Evolutionary conservation across 2,888 invertebrate species (phyloP), one percentile per base, ranked within the genome.

Genomic region (Drosophila atripex): DNA sequence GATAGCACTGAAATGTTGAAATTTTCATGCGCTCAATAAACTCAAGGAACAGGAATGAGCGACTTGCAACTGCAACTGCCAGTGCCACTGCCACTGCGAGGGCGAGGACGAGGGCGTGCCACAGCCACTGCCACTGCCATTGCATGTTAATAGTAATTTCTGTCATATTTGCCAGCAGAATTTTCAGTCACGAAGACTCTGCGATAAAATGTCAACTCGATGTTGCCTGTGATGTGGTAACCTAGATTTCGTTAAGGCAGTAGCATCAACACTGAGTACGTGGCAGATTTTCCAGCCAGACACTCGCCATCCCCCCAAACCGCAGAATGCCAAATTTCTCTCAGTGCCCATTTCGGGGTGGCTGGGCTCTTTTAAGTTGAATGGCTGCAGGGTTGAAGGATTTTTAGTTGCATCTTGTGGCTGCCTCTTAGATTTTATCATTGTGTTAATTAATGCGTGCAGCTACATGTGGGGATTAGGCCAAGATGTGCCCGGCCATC

Each of bases 361-460:
- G n/a, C 14, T 25, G 6, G 43, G 69, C 39, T 35, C 45, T 60
- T 66, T 47, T 66, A 47, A 66, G 46, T 78, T 70, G 71, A 73
- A 85, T 71, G 76, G 41, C 41, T 51, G 55, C 32, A 25, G 45
- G 58, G 38, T 51, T 25, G 38, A 52, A 58, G 57, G 46, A 61
- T 71, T 63, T 71, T 55, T 66, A 71, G 38, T 54, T 86, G 80
- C 85, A 86, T 59, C 80, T 73, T 76, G 86, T 45, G 80, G 77
- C 68, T 66, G 52, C 58, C 38, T 39, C 30, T 58, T 28, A 38
- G 39, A 53, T 30, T 55, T 63, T 43, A 43, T 43, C 71, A 65
- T 78, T 80, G 55, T 71, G 74, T 78, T 82, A 82, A 82, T 86
- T 82, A 86, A 82, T 84, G 85, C 72, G 57, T 65, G 71, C 69